Base-by-base conservation (phyloP, 2,113 vertebrate species). In the Catharus bicknelli region DNA sequence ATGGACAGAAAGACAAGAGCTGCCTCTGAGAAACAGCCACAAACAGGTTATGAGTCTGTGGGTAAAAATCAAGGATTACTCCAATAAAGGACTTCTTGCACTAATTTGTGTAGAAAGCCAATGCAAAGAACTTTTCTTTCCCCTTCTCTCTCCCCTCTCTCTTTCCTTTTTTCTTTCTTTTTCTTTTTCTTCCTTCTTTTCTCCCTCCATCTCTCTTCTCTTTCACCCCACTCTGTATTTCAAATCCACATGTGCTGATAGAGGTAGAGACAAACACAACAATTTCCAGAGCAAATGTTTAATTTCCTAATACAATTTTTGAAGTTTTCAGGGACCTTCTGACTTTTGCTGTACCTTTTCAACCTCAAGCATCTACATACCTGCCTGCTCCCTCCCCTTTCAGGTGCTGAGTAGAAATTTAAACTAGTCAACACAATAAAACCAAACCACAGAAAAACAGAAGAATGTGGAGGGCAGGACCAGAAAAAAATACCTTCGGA, bases 321-420 rank as follows among this genome's bases (percentile, higher is more conserved):
- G 6, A 55, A 7, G 23, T 25, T 50, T 30, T 30, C 1, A 0
- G 22, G 23, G 25, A 66, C 7, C 7, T 66, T 50, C 30, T 66
- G 43, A 50, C 16, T 30, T 25, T 6, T 4, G 9, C 3, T 8
- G 2, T 3, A 66, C 42, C 34, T 66, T 75, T 58, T 58, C 19
- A 42, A 34, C 19, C 30, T 34, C 0, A 0, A 50, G 20, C 7
- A 42, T 30, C 19, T 25, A 50, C 10, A 34, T 4, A 34, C 8
- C 16, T 50, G 13, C 20, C 43, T 34, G 23, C 11, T 57, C 29
- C 29, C 6, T 57, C 2, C 7, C 11, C 23, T 48, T 42, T 17
- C 43, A 42, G 16, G 30, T 50, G 11, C 10, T 11, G 21, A 70
- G 26, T 30, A 87, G 63, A 80, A 75, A 64, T 6, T n/a, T 32